Base-by-base conservation (phyloP, 1,140 invertebrate species). In the Drosophila mauritiana region DNA sequence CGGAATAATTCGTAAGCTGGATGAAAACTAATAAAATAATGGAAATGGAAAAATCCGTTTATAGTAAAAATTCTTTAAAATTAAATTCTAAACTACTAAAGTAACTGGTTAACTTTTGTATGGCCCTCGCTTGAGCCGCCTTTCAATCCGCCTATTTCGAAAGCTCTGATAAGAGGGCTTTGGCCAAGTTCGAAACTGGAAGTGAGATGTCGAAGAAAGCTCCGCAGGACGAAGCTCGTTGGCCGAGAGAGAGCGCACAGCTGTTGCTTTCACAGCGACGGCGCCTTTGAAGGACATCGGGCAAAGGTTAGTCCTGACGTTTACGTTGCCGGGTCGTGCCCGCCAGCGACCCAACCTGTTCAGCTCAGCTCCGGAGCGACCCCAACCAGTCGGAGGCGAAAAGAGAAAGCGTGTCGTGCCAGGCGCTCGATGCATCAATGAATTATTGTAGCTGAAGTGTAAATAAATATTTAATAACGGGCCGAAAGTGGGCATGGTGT, bases 391-490 rank as follows among this genome's bases (percentile, higher is more conserved):
- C 69, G 67, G 34, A 31, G 45, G 48, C 69, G 46, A 62, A 31
- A 31, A 4, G 42, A 45, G 42, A 22, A 52, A 51, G 46, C 82
- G 79, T 82, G 82, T 76, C 83, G 82, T 86, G 79, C 83, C 83
- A 78, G 79, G 82, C 74, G 49, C 70, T 72, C 74, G 74, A 86
- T 86, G 82, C 83, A 86, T 86, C 83, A 86, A 86, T 86, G 82
- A 86, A 88, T 86, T 85, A 85, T 85, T 88, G 73, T 88, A 86
- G 83, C 82, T 88, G 69, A 88, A 86, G 82, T 86, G 82, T 86
- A 86, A 86, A 86, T 88, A 86, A 88, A 86, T 86, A 86, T 86
- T 86, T 86, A 75, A 88, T 86, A 86, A 88, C 80, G 52, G 57
- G 67, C 68, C 65, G 49, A 70, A 68, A 59, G 77, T 80, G 46